Evolutionary conservation across 2,797 vertebrate species (phyloP).

Genomic region (Lophius americanus): DNA sequence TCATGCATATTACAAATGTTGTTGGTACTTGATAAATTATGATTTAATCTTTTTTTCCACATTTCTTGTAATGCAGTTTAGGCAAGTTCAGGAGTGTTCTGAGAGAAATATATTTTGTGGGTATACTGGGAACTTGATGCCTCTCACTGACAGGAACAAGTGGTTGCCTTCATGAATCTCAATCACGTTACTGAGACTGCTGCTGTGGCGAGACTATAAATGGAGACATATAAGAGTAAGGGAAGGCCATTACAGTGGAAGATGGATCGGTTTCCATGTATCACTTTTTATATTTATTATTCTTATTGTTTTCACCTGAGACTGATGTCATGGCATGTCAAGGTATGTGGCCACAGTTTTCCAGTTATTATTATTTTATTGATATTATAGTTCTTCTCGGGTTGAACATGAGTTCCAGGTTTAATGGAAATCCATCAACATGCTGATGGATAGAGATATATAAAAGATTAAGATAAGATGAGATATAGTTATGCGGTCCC

Average conservation of each 20-base stretch:
- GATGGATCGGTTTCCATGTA: no score
- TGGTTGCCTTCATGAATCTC: slow-evolving; percentile 17
- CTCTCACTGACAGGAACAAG: slow-evolving; percentile 26
- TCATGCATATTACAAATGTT: slow-evolving; percentile 52
- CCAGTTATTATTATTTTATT: no score
- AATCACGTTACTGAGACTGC: slow-evolving; percentile 12
- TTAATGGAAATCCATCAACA: no score
- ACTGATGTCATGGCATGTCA: no score
- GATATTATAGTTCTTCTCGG: neutral
- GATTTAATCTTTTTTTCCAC: slow-evolving; percentile 29
- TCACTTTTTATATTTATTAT: no score
- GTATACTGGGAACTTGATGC: slow-evolving; percentile 8
- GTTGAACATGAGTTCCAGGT: neutral
- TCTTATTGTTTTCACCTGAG: no score
- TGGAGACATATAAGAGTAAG: neutral
- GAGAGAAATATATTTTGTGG: neutral
- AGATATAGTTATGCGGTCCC: no score
- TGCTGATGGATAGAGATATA: neutral
- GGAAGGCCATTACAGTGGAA: neutral
- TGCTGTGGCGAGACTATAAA: neutral
- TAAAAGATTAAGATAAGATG: no score
- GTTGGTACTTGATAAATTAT: slow-evolving; percentile 32
- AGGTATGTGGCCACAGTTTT: no score
- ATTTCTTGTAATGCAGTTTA: slow-evolving; percentile 15
- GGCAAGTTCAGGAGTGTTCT: neutral